Percentiles rank a stretch among this genome's conserved stretches.
phyloP scores from a whole-genome alignment of 2,888 invertebrate genomes.

The Scaptomyza tumidula region DNA sequence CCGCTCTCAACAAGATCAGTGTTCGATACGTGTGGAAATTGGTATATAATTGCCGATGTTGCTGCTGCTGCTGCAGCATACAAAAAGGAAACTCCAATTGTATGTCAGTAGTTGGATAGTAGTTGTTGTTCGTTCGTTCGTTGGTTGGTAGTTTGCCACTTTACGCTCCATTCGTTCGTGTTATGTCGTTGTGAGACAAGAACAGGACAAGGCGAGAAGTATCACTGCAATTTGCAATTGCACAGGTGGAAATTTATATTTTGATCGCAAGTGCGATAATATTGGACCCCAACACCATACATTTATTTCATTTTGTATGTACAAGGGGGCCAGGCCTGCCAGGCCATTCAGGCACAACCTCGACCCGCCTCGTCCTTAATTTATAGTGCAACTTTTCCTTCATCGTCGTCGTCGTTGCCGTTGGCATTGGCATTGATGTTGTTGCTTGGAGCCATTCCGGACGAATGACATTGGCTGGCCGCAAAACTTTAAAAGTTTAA shows the following conservation, averaged over 20 bases:
- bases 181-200: constrained; percentile 48
- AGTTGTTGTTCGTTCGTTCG: neutral
- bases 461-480: constrained; percentile 53
- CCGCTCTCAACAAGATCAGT: constrained; percentile 70
- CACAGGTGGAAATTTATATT: constrained; percentile 82
- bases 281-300: constrained; percentile 65
- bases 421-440: constrained; percentile 58
- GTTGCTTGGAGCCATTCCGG: neutral
- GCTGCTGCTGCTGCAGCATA: constrained; percentile 35
- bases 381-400: constrained; percentile 47
- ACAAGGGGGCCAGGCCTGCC: constrained; percentile 13
- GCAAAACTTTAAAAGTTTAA: constrained; percentile 58
- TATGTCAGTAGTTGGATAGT: constrained; percentile 47
- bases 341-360: neutral
- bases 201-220: constrained; percentile 31
- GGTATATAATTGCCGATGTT: constrained; percentile 75
- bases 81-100: constrained; percentile 66
- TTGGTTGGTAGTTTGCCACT: constrained; percentile 5
- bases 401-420: constrained; percentile 17
- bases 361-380: constrained; percentile 28
- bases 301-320: constrained; percentile 65
- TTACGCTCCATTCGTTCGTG: constrained; percentile 1
- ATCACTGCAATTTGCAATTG: constrained; percentile 81
- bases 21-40: constrained; percentile 79
- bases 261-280: constrained; percentile 79